A percentile compares a stretch with the other conserved stretches of the same genome.
phyloP scores from a whole-genome alignment of 2,888 invertebrate genomes.

The Branchellion lobata region DNA sequence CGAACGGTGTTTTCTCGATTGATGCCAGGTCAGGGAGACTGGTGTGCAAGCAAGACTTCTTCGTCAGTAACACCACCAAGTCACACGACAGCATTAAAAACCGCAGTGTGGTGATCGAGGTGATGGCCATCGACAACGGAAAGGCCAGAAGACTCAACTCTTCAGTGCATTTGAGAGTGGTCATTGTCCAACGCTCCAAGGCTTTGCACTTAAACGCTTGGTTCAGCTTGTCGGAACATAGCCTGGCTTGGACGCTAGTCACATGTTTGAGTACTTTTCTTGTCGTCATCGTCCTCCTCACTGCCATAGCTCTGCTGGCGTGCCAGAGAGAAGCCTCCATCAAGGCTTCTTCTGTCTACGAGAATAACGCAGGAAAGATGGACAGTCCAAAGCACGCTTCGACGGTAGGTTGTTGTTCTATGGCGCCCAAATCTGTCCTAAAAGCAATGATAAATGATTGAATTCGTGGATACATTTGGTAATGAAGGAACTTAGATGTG shows the following conservation, averaged over 20 bases:
- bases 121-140: slow-evolving; percentile 47
- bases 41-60: slow-evolving; percentile 44
- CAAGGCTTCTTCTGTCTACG: not conserved
- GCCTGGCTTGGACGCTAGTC: slow-evolving; percentile 33
- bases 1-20: slow-evolving; percentile 45
- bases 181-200: slow-evolving; percentile 39
- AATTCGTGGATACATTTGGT: too few relatives aligned
- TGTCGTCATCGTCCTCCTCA: slow-evolving; percentile 36
- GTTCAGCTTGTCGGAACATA: slow-evolving; percentile 10
- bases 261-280: slow-evolving; percentile 35
- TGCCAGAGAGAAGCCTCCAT: slow-evolving; percentile 11
- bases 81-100: not conserved
- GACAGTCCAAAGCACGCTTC: too few relatives aligned
- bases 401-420: too few relatives aligned
- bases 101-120: slow-evolving; percentile 41
- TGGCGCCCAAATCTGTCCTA: too few relatives aligned
- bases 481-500: too few relatives aligned
- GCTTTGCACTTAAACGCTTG: not conserved
- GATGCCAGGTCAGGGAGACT: slow-evolving; percentile 48
- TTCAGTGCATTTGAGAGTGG: slow-evolving; percentile 42
- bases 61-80: slow-evolving; percentile 20
- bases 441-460: too few relatives aligned
- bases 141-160: slow-evolving; percentile 22
- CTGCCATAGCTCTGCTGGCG: slow-evolving; percentile 35
- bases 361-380: too few relatives aligned